These are phyloP conservation scores for Cheilosia scutellata DNA, from an alignment of 2,888 invertebrate genomes.

Conservation along the genomic window DNA sequence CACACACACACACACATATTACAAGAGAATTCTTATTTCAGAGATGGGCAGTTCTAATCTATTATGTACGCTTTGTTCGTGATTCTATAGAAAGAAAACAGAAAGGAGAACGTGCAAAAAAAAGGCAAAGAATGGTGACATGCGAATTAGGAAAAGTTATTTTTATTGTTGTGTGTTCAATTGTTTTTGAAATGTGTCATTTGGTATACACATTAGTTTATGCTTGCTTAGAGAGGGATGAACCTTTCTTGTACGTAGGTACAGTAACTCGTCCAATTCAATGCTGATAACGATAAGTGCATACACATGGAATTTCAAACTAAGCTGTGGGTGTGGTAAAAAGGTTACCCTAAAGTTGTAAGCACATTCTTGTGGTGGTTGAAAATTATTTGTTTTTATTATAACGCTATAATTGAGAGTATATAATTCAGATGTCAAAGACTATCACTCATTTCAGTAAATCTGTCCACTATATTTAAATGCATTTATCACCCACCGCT, in stretches of 20 bases:
- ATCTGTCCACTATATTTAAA: no score
- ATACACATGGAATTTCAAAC: no score
- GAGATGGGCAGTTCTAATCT: background rate
- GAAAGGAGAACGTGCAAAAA: background rate
- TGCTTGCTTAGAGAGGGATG: background rate
- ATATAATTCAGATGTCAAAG: no score
- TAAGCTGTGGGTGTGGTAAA: no score
- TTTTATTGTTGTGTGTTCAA: background rate
- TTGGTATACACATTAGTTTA: background rate
- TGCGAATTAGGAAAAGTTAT: background rate
- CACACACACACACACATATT: background rate
- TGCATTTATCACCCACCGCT: no score
- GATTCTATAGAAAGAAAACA: background rate
- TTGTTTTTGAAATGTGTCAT: background rate
- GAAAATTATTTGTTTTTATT: no score
- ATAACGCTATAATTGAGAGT: no score
- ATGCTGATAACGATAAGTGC: background rate
- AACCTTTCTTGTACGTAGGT: background rate
- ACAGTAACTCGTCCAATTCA: background rate
- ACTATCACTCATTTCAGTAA: no score
- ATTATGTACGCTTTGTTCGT: background rate
- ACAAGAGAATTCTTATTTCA: background rate
- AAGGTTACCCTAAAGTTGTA: no score
- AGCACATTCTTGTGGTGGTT: no score
- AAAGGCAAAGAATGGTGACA: background rate